phyloP scores from a whole-genome alignment of 1,140 invertebrate genomes.

The Drosophila azteca region DNA sequence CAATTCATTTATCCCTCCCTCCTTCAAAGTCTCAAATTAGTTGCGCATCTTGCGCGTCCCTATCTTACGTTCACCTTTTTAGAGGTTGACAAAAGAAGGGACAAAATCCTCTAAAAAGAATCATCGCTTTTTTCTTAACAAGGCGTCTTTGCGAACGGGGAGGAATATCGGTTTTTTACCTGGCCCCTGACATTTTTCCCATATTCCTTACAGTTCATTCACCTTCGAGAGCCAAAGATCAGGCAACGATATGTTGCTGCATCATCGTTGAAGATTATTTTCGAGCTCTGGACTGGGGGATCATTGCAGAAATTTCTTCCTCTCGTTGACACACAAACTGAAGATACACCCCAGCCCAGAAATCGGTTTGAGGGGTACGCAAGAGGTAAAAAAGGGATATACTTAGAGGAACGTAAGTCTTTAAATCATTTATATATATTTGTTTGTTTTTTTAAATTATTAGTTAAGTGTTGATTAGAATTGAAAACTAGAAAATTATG shows the following conservation, averaged over 20 bases:
- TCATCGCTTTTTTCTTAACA: conserved; percentile 26
- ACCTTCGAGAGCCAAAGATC: conserved; percentile 35
- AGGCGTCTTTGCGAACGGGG: conserved; percentile 16
- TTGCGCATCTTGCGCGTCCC: conserved; percentile 42
- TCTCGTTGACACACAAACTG: not conserved
- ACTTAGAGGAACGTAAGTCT: no score
- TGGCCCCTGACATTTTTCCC: conserved; percentile 43
- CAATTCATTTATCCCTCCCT: conserved; percentile 33
- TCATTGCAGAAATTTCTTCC: conserved; percentile 12
- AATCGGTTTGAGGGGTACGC: no score
- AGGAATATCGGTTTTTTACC: conserved; percentile 51
- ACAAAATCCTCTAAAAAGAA: conserved; percentile 42
- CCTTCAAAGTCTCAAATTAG: conserved; percentile 51
- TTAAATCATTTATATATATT: no score
- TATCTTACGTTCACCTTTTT: conserved; percentile 26
- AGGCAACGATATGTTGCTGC: conserved; percentile 20
- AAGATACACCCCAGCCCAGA: no score
- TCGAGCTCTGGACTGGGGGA: conserved; percentile 8
- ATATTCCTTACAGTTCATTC: conserved; percentile 60
- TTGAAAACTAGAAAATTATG: no score
- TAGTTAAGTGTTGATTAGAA: no score
- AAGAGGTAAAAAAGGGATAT: no score
- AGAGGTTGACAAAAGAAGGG: conserved; percentile 52
- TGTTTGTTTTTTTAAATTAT: no score
- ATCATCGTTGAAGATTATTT: conserved; percentile 29